Conservation (phyloP, 2,113 vertebrate species). For the Calonectris borealis region DNA sequence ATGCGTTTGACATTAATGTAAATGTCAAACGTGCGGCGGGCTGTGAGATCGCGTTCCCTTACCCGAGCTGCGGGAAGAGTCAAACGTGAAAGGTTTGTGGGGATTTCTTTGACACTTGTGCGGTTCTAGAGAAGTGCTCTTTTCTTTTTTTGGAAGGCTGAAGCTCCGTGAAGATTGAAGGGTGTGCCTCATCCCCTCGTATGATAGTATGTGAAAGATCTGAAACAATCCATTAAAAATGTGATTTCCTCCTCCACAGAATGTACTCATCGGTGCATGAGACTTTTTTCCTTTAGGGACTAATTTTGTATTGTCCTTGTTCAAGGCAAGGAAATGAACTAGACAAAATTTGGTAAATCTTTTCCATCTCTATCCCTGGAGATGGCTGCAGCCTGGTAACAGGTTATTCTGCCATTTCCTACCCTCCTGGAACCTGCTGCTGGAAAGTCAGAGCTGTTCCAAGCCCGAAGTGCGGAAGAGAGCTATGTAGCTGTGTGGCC, state of each 20-base stretch:
- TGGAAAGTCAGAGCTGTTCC: background rate
- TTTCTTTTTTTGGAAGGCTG: background rate
- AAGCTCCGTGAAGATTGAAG: background rate
- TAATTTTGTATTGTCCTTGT: background rate
- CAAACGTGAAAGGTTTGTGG: background rate
- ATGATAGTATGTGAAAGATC: background rate
- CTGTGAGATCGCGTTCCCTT: background rate
- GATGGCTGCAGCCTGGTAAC: background rate
- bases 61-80: background rate
- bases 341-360: background rate
- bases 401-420: background rate
- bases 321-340: background rate
- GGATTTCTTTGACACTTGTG: background rate
- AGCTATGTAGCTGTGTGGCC: background rate
- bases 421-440: background rate
- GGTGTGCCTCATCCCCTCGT: background rate
- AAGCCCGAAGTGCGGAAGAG: background rate
- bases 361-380: background rate
- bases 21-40: background rate
- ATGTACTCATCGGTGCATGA: rapidly evolving
- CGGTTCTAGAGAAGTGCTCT: background rate
- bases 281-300: background rate
- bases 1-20: background rate
- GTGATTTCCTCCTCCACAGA: background rate
- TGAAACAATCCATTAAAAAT: background rate